phyloP scores from a whole-genome alignment of 2,888 invertebrate genomes.

The Caenorhabditis afra region DNA sequence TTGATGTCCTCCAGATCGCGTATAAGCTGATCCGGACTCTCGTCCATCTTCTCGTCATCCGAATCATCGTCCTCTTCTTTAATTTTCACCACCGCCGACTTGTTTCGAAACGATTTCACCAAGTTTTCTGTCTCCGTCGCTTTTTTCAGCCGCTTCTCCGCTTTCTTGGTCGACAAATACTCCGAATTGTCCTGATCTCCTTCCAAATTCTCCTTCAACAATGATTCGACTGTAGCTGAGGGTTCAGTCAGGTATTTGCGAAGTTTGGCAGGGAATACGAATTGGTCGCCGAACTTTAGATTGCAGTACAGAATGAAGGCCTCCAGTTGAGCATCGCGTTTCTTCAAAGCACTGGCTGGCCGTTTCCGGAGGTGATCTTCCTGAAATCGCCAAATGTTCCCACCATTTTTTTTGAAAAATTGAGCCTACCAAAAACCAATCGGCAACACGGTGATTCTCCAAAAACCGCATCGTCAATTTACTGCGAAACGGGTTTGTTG shows the following conservation, averaged over 20 bases:
- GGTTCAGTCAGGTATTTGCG: not conserved
- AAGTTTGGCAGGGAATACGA: conserved; percentile 44
- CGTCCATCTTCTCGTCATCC: not conserved
- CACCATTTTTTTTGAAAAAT: not conserved
- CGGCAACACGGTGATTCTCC: conserved; percentile 13
- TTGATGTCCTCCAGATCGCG: too few species aligned
- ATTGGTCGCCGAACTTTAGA: conserved; percentile 16
- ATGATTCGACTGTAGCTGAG: not conserved
- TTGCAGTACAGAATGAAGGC: conserved; percentile 32
- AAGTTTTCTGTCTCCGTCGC: not conserved
- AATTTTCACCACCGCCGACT: conserved; percentile 2
- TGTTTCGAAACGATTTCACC: too few species aligned
- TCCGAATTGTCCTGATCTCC: conserved; percentile 11
- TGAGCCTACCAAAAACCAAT: conserved; percentile 33
- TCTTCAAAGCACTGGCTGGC: too few species aligned
- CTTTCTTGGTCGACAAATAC: conserved; percentile 5
- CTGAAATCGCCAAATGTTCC: conserved; percentile 19
- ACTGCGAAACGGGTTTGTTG: conserved; percentile 13
- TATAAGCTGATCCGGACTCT: too few species aligned
- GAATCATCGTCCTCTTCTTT: not conserved
- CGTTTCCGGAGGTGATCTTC: not conserved
- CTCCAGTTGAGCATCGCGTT: not conserved
- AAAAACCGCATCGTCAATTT: conserved; percentile 27
- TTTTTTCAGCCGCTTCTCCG: not conserved
- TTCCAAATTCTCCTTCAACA: conserved; percentile 1